Evolutionary conservation across 2,797 vertebrate genomes (phyloP), one percentile per base, ranked within the genome.

Genomic region (Lepus townsendii): DNA sequence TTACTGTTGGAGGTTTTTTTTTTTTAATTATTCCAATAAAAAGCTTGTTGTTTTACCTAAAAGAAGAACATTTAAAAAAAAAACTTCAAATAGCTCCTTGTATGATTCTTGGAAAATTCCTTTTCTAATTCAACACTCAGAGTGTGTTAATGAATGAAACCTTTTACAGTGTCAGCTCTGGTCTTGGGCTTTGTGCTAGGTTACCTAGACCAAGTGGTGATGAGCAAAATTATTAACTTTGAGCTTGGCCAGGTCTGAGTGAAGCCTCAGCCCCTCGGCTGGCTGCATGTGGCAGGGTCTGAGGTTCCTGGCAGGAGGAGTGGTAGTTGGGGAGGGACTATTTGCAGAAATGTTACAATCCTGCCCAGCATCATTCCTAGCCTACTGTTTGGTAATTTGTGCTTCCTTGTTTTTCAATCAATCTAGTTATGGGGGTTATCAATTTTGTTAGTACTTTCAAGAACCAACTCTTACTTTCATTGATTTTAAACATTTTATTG

Each of bases 1-100:
- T 63, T 88, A 68, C 32, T 79, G 52, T 79, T 62, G 3, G 38
- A 32, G 8, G 50, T 52, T 83, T 91, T 90, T 93, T 91, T 90
- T 93, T 32, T 57, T 16, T 57, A 9, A 57, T 47, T 82, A 88
- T 88, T 42, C 17, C 30, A n/a, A 9, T 1, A 16, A 47, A 93
- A 93, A 78, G 2, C 8, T 27, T 19, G 8, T 38, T 88, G 47
- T 71, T 89, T 50, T 83, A 83, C 87, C 6, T 30, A 50, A 77
- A 91, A 76, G 60, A 85, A 62, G 26, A 52, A 0, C 35, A 72
- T 68, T 77, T 5, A 78, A 82, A 88, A 73, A 73, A 73, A 92
- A 88, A 65, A 62, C 52, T 65, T 27, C 5, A 77, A 17, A 7
- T 63, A 69, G 10, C 24, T 17, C 42, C 20, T 14, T 85, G 17